Evolutionary conservation across 2,888 invertebrate species (phyloP).

Genomic region (Monochamus alternatus): DNA sequence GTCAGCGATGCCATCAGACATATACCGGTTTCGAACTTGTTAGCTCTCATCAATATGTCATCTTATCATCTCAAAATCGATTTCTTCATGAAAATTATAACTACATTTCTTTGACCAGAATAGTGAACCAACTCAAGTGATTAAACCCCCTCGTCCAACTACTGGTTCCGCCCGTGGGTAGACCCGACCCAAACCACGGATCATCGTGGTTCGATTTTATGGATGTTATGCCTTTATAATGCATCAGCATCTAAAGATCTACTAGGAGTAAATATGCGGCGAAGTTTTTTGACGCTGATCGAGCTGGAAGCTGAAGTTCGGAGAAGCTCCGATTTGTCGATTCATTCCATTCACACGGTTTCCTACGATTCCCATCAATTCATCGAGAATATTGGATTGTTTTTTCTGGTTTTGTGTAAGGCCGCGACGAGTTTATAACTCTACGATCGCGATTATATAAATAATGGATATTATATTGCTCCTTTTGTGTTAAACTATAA

Average conservation of each 20-base stretch:
- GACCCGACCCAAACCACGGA: background rate
- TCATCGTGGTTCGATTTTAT: slow-evolving; percentile 10
- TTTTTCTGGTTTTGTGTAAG: slow-evolving; percentile 27
- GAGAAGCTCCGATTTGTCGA: slow-evolving; percentile 28
- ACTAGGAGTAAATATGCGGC: slow-evolving; percentile 24
- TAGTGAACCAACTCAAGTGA: no score
- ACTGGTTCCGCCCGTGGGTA: background rate
- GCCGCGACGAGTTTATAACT: background rate
- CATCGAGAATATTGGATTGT: slow-evolving; percentile 28
- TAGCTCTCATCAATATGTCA: no score
- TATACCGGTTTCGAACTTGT: no score
- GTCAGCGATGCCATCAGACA: no score
- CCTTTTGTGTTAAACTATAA: background rate
- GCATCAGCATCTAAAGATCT: slow-evolving; percentile 9
- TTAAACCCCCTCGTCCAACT: no score
- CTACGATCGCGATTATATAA: background rate
- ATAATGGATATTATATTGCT: slow-evolving; percentile 8
- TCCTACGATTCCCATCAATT: slow-evolving; percentile 32
- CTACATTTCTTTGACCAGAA: no score
- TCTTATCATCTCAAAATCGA: no score
- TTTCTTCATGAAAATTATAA: no score
- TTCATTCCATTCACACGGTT: slow-evolving; percentile 38
- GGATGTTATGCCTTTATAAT: slow-evolving; percentile 14
- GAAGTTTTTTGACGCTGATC: slow-evolving; percentile 15
- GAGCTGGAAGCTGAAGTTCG: slow-evolving; percentile 1